Base-by-base conservation (phyloP, 2,888 invertebrate genomes). In the Lithosia quadra region DNA sequence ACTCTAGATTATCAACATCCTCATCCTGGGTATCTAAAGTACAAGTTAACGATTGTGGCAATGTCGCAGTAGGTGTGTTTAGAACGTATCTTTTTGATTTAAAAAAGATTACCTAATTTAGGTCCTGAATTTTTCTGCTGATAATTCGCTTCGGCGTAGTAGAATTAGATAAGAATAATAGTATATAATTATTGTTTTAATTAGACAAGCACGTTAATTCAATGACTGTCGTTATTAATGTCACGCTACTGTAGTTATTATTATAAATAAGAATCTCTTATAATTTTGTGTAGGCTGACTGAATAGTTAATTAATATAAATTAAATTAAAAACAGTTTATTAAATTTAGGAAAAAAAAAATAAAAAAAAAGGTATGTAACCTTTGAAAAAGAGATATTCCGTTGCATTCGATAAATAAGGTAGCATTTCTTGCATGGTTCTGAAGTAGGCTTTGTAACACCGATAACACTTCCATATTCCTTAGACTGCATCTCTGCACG, bases 351-450 rank as follows among this genome's bases (percentile, higher is more conserved):
- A 28, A 28, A 28, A 28, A 4, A 28, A 28, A 28, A 28, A 28
- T 28, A 28, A 28, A 28, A 28, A 28, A 28, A 28, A 28, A 28
- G n/a, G n/a, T n/a, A n/a, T n/a, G n/a, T n/a, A 10, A 93, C 95
- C 91, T 92, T 11, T 84, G 85, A 76, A 95, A 93, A 43, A 94
- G 81, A 2, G 77, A 60, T 53, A 88, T 75, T n/a, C 95, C 95
- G 36, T 90, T 84, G 63, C 83, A 81, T 36, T 90, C 81, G 8
- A 91, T 57, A 75, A 94, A 94, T 39, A 90, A 67, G 53, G 85
- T 71, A 21, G 86, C 80, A 74, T 94, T 95, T 9, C 75, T 80
- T 18, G 77, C 72, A 75, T 94, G 87, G 55, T 89, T 87, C 53
- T 81, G 71, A 39, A 93, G 63, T 68, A 95, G 82, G 73, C 88